These are phyloP conservation scores for Mormoops blainvillei DNA, from an alignment of 2,113 vertebrate genomes.

Conservation along the genomic window DNA sequence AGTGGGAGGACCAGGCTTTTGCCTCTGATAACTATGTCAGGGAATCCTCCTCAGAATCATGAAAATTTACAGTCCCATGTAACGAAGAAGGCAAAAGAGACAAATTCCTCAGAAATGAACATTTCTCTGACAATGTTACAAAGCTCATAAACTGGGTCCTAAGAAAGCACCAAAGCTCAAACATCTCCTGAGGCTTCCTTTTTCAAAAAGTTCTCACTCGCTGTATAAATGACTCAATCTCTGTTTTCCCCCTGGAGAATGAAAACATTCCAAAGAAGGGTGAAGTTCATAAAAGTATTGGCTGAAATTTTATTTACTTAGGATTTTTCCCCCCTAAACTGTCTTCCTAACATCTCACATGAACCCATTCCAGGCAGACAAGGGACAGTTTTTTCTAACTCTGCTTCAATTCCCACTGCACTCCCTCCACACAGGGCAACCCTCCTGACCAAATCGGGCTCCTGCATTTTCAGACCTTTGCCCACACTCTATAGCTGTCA, in stretches of 20 bases:
- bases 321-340: neutral
- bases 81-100: constrained; percentile 1
- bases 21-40: neutral
- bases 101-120: neutral
- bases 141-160: neutral
- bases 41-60: neutral
- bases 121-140: neutral
- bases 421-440: neutral
- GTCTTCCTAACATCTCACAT: constrained; percentile 50
- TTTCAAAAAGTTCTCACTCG: constrained; percentile 30
- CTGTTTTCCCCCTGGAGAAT: constrained; percentile 44
- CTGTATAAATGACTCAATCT: constrained; percentile 45
- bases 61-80: neutral
- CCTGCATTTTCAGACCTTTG: neutral
- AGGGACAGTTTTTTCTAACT: constrained; percentile 1
- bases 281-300: constrained; percentile 49
- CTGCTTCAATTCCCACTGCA: neutral
- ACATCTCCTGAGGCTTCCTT: constrained; percentile 33
- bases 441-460: neutral
- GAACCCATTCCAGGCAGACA: constrained; percentile 46
- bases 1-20: neutral
- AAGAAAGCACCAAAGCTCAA: constrained; percentile 15
- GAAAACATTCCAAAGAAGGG: constrained; percentile 57
- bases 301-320: constrained; percentile 49
- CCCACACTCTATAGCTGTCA: neutral